Percentiles rank a stretch among this genome's conserved stretches.
These are phyloP conservation scores for Psilopsiagon aymara DNA, from an alignment of 2,113 vertebrate genomes.

Conservation along the genomic window DNA sequence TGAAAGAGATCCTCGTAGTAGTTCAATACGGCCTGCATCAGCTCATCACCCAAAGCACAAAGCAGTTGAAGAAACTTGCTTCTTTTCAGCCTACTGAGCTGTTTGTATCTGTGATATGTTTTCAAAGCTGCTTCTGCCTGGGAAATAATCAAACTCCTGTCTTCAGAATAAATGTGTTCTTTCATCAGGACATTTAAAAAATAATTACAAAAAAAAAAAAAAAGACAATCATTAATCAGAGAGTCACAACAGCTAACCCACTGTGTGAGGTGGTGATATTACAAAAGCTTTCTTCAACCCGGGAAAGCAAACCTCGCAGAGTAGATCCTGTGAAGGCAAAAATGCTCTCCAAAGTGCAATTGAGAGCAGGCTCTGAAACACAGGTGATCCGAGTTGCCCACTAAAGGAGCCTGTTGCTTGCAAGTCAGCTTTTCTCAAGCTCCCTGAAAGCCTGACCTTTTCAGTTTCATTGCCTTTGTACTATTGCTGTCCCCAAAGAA, in stretches of 20 bases:
- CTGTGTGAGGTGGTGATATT: neutral
- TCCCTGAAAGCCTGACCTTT: conserved; percentile 29
- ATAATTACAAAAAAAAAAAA: neutral
- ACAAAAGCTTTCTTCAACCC: neutral
- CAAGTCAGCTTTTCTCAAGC: neutral
- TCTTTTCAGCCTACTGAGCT: neutral
- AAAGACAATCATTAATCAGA: neutral
- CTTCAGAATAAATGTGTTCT: neutral
- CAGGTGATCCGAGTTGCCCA: neutral
- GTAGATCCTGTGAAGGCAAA: neutral
- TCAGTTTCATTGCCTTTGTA: conserved; percentile 1
- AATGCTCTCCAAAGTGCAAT: neutral
- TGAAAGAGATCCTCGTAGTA: neutral
- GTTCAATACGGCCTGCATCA: neutral
- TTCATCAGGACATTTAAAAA: neutral
- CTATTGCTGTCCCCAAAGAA: neutral
- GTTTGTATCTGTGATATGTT: neutral
- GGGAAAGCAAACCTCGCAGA: neutral
- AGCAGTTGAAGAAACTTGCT: neutral
- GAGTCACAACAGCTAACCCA: neutral
- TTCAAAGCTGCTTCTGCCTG: neutral
- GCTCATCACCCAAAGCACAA: neutral
- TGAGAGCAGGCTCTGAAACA: neutral
- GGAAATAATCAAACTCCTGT: neutral
- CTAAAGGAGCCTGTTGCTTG: neutral